A percentile compares a stretch with the other conserved stretches of the same genome.
Conservation (phyloP, 2,888 invertebrate species). For the Agrypnus murinus region DNA sequence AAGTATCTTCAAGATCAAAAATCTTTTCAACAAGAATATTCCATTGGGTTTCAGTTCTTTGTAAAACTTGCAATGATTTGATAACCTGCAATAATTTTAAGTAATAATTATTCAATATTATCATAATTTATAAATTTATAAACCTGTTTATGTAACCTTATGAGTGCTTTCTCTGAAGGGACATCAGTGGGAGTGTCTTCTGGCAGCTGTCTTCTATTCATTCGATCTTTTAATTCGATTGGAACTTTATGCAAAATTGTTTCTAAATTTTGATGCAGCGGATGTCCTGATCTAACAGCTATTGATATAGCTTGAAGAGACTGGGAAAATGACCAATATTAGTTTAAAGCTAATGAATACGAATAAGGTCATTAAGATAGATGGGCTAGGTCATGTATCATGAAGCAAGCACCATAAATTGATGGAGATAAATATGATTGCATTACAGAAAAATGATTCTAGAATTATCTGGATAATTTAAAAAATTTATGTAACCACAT, state of each 20-base stretch:
- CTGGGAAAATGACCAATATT: conserved; percentile 70
- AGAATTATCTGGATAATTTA: too few relatives aligned
- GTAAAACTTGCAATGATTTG: conserved; percentile 92
- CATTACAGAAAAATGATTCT: too few relatives aligned
- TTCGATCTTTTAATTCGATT: conserved; percentile 82
- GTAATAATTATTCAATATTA: conserved; percentile 4
- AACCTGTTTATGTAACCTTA: conserved; percentile 93
- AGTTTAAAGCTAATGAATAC: too few relatives aligned
- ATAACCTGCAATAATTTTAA: conserved; percentile 77
- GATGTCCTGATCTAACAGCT: conserved; percentile 84
- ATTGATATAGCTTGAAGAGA: conserved; percentile 89
- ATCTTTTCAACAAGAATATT: conserved; percentile 86
- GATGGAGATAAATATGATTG: too few relatives aligned
- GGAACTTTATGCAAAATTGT: conserved; percentile 93
- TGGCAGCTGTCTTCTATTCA: conserved; percentile 77
- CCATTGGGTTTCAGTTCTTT: conserved; percentile 97
- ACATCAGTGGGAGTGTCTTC: conserved; percentile 77
- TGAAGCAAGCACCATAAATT: too few relatives aligned
- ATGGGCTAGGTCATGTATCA: too few relatives aligned
- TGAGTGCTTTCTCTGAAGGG: conserved; percentile 89
- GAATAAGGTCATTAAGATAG: too few relatives aligned
- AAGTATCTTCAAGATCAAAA: conserved; percentile 90
- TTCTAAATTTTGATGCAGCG: conserved; percentile 86
- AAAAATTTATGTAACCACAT: too few relatives aligned
- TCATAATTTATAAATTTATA: conserved; percentile 16